Conservation (phyloP, 2,113 vertebrate species). For the Indicator maculatus region DNA sequence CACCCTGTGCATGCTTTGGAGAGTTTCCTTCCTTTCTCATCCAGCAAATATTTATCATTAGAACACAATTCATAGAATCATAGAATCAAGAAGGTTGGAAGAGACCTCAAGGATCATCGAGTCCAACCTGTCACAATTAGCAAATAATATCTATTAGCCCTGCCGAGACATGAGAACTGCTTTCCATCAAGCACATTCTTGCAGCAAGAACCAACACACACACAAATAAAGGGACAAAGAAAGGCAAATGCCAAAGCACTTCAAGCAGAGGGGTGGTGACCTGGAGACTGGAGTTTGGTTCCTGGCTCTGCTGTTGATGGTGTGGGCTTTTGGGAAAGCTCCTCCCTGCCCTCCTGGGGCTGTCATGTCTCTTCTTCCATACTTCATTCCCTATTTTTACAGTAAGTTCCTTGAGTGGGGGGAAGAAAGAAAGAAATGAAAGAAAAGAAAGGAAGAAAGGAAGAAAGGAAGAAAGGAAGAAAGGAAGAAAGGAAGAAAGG, state of each 20-base stretch:
- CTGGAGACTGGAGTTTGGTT: neutral
- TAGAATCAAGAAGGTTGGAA: too few species aligned
- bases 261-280: neutral
- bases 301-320: neutral
- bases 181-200: neutral
- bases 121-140: too few species aligned
- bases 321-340: neutral
- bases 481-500: too few species aligned
- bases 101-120: too few species aligned
- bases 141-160: neutral
- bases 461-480: too few species aligned
- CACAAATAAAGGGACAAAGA: neutral
- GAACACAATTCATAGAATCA: too few species aligned
- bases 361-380: neutral
- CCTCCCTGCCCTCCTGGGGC: neutral
- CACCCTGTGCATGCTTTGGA: rapidly evolving
- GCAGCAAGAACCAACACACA: neutral
- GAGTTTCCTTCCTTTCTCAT: neutral
- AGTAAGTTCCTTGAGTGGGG: neutral
- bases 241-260: neutral
- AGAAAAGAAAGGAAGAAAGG: too few species aligned
- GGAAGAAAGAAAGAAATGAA: neutral
- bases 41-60: neutral
- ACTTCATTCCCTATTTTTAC: neutral
- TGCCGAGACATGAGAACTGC: neutral